Evolutionary conservation across 2,888 invertebrate genomes (phyloP).

Genomic region (Phlogophora meticulosa): DNA sequence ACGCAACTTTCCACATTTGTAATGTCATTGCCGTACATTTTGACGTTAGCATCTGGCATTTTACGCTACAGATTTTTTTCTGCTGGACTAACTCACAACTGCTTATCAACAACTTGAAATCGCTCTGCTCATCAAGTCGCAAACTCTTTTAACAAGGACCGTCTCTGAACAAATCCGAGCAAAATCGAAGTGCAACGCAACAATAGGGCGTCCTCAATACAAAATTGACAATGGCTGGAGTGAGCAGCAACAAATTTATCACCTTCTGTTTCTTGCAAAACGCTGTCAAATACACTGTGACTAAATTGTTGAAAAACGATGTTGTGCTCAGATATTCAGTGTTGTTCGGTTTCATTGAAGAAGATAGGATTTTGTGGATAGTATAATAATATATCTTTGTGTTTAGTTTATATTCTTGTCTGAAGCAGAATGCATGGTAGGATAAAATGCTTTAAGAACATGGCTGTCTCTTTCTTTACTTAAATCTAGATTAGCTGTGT

Average conservation of each 20-base stretch:
- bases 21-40: too few species aligned
- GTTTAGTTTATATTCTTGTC: too few species aligned
- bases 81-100: too few species aligned
- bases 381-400: too few species aligned
- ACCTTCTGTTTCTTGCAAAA: conserved; percentile 85
- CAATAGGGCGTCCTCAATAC: conserved; percentile 89
- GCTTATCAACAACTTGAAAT: background rate
- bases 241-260: conserved; percentile 86
- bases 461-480: too few species aligned
- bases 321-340: conserved; percentile 37
- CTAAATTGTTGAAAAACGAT: conserved; percentile 82
- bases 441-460: too few species aligned
- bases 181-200: conserved; percentile 88
- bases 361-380: background rate
- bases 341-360: conserved; percentile 39
- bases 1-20: too few species aligned
- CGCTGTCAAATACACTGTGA: conserved; percentile 78
- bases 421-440: too few species aligned
- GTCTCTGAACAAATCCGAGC: conserved; percentile 83
- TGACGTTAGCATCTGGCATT: too few species aligned
- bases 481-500: too few species aligned
- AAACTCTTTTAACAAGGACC: conserved; percentile 57
- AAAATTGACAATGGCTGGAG: conserved; percentile 87
- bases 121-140: conserved; percentile 3
- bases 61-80: too few species aligned